Evolutionary conservation across 2,888 invertebrate genomes (phyloP).

Genomic region (Colletes collaris): DNA sequence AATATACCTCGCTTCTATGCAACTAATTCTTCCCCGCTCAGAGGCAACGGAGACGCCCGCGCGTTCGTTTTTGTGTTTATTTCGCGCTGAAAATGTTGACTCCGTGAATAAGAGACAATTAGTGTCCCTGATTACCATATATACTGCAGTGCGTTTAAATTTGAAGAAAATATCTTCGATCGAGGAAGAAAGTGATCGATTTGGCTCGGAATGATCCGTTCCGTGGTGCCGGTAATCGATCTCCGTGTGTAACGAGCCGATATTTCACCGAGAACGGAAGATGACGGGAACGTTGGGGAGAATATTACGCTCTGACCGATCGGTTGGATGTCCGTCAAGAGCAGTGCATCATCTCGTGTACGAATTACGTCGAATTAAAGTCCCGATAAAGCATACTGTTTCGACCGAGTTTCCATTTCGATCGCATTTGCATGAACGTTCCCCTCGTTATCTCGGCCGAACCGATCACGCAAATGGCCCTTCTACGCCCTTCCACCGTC

Average conservation of each 20-base stretch:
- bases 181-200: no score
- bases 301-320: neutral
- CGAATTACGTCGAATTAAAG: conserved; percentile 56
- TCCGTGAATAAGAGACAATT: no score
- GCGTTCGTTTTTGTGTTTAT: no score
- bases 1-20: no score
- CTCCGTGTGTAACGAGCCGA: neutral
- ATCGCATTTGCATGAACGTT: conserved; percentile 61
- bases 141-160: no score
- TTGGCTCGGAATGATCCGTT: neutral
- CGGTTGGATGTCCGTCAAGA: neutral
- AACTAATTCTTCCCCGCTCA: no score
- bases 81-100: no score
- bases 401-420: conserved; percentile 62
- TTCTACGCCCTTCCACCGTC: conserved; percentile 33
- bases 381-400: conserved; percentile 54
- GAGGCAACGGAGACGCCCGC: no score
- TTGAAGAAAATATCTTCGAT: no score
- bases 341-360: conserved; percentile 13
- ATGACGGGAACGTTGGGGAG: neutral
- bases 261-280: neutral
- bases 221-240: neutral
- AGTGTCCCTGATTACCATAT: no score
- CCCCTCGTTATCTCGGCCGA: conserved; percentile 59
- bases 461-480: conserved; percentile 63